phyloP scores from a whole-genome alignment of 2,888 invertebrate species.

The Caenorhabditis angaria region DNA sequence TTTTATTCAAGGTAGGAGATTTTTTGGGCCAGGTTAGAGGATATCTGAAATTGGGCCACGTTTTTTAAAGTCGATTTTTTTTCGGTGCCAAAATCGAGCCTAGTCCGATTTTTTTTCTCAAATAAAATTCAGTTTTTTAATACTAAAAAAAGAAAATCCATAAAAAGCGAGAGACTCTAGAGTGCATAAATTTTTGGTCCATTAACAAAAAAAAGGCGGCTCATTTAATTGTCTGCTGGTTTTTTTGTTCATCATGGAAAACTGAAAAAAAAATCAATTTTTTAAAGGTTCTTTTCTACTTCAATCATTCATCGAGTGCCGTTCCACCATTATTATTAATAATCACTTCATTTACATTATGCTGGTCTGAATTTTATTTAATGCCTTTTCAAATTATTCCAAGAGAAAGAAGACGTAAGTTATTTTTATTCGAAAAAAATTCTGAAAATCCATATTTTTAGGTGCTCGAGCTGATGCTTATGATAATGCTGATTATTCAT shows the following conservation, averaged over 20 bases:
- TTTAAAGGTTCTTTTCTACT: conserved; percentile 46
- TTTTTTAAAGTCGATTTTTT: no score
- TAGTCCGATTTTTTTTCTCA: background rate
- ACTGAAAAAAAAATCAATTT: background rate
- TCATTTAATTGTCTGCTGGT: conserved; percentile 1
- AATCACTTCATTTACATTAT: conserved; percentile 59
- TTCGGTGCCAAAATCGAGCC: no score
- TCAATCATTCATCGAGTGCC: conserved; percentile 39
- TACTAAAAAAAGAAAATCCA: no score
- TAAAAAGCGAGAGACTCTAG: no score
- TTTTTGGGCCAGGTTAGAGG: no score
- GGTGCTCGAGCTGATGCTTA: conserved; percentile 23
- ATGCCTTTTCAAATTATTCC: conserved; percentile 67
- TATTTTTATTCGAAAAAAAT: conserved; percentile 4
- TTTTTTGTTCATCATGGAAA: background rate
- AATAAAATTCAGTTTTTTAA: background rate
- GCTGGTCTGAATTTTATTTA: conserved; percentile 67
- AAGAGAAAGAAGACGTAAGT: conserved; percentile 53
- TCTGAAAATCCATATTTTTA: conserved; percentile 13
- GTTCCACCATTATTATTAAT: conserved; percentile 61
- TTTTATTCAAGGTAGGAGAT: conserved; percentile 52
- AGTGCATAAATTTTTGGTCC: background rate
- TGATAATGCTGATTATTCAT: conserved; percentile 24
- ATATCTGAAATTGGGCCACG: no score
- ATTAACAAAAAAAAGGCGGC: background rate